These are phyloP conservation scores for Sebastes taczanowskii DNA, from an alignment of 2,797 vertebrate species.

Conservation along the genomic window DNA sequence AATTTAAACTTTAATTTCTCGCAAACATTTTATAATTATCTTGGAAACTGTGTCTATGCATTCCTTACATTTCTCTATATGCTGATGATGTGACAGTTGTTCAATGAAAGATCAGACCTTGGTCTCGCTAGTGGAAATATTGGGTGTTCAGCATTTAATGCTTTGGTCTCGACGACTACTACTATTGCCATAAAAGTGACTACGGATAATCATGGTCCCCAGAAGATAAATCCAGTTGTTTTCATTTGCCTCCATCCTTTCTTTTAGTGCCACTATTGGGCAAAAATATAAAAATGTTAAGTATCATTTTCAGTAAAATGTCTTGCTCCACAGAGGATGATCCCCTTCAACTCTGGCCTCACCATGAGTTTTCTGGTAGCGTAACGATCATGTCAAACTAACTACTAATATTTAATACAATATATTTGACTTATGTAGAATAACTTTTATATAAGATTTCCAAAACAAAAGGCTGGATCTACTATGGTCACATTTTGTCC, in stretches of 20 bases:
- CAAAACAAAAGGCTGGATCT: not conserved
- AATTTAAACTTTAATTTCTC: not conserved
- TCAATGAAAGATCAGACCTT: not conserved
- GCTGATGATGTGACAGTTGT: not conserved
- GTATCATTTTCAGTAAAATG: not conserved
- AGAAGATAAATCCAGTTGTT: not conserved
- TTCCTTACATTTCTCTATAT: not conserved
- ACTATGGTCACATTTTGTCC: not conserved
- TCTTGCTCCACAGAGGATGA: not conserved
- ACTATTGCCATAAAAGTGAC: not conserved
- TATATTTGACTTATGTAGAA: not conserved
- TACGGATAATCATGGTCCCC: not conserved
- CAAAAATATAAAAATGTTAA: not conserved
- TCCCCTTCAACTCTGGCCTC: not conserved
- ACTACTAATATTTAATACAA: not conserved
- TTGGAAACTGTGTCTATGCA: not conserved
- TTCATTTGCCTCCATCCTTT: not conserved
- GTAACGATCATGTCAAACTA: not conserved
- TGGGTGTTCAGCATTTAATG: not conserved
- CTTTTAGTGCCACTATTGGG: not conserved
- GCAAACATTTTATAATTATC: not conserved
- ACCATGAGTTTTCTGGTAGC: not conserved
- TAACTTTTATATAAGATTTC: not conserved
- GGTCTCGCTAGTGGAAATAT: not conserved
- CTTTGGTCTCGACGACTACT: not conserved